Base-by-base conservation (phyloP, 2,113 vertebrate species). In the Brachyistius frenatus region DNA sequence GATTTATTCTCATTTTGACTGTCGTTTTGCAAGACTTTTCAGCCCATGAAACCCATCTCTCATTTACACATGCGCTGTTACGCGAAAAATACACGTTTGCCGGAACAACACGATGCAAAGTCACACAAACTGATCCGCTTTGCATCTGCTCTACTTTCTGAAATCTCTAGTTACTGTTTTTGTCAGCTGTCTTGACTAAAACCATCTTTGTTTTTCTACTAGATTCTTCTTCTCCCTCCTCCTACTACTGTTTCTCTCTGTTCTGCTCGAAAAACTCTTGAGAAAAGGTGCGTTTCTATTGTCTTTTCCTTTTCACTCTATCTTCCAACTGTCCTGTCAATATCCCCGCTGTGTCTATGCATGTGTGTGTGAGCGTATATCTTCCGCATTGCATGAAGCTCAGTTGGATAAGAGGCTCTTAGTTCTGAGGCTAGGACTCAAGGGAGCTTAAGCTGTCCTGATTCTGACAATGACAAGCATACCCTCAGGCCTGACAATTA, bases 141-240 rank as follows among this genome's bases (percentile, higher is more conserved):
- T 71, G 3, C 16, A 53, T 63, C 81, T 65, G 73, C 79, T 83
- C 70, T 63, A 72, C 72, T 85, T 90, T 81, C 44, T 57, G 11
- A 58, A 52, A 75, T 84, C 74, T 86, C 8, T 54, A 63, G 56
- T 64, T 72, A 14, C 71, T 81, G 62, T 85, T 69, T 72, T 69
- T 87, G 80, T 78, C 81, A 84, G 76, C 85, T 85, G 79, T 85
- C 79, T 81, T 79, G 72, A 94, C 91, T 94, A 65, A 95, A 94
- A 91, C 87, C 77, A 81, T 78, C 91, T 93, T 78, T 94, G 84
- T 94, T 80, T 87, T 79, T 84, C 66, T 46, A 54, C 75, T 90
- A 91, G 87, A 91, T 82, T 87, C 70, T 81, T 76, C 56, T 71
- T 57, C 53, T 50, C 66, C 23, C 83, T 84, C 49, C 78, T 81